Evolutionary conservation across 2,888 invertebrate species (phyloP), one percentile per base, ranked within the genome.

Genomic region (Atrina japonica): DNA sequence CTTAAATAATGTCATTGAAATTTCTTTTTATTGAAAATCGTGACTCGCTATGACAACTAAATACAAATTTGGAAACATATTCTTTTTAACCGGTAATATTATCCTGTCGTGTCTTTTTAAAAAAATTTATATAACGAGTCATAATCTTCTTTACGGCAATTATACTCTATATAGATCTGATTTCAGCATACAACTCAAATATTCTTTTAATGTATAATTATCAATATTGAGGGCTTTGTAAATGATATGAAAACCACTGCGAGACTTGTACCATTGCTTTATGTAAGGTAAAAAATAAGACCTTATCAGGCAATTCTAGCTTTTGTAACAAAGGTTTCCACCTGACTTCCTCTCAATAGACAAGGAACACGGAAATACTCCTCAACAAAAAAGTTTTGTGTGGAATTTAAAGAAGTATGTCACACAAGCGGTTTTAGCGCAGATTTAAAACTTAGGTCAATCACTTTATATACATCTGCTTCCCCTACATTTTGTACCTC

Each of bases 351-450:
- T 59, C 43, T 59, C 25, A 41, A 59, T 43, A 27, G 59, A 27
- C 27, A 29, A 18, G 43, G 55, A 65, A 65, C 56, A 65, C 55
- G 65, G 65, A 65, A 65, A 65, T 65, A 65, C 43, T 47, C 45
- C 18, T 25, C 29, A 23, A 55, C 55, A 65, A 65, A 65, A 45
- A 27, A 11, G 30, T 52, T 56, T 65, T 55, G 30, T 59, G 58
- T 41, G 2, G 45, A 27, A 9, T 59, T 21, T 59, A 30, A 41
- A 55, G 45, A 65, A 65, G 56, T 55, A 53, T 55, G 65, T 65
- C 65, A 65, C 45, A 55, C 55, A 52, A 50, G 41, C 52, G 23
- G 52, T 43, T 52, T 64, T 53, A 52, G 41, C 52, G 41, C 52
- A 52, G 63, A 53, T 52, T 40, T 40, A 56, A 40, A 21, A 40